Evolutionary conservation across 2,888 invertebrate genomes (phyloP), one percentile per base, ranked within the genome.

Genomic region (Lasioglossum pauxillum): DNA sequence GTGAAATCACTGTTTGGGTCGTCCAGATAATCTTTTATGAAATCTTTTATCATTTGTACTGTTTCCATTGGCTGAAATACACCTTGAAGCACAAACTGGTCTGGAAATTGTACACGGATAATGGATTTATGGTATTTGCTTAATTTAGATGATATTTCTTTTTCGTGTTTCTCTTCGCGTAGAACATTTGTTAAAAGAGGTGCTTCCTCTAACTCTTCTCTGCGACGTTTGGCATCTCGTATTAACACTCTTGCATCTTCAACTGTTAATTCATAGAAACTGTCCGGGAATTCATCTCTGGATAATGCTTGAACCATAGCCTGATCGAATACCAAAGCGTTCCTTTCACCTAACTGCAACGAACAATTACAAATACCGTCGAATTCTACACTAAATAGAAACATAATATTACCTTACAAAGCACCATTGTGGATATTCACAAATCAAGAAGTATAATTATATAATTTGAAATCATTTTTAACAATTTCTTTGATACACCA

Each of bases 81-180:
- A 19, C 98, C 99, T 95, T 99, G 99, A 41, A 99, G 96, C 67
- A 99, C 98, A 72, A 97, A 96, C 78, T 97, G 96, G 95, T 98
- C 97, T 4, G 98, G 98, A 95, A 99, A 99, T 93, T 98, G 97
- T 87, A 99, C 96, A 80, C 99, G 96, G 73, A 99, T 97, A 16
- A 98, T 97, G 75, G 97, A 97, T 93, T 97, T 96, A 91, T 97
- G 97, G 95, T 98, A 98, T 89, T 96, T 96, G 79, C 96, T 96
- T 49, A 97, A 95, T 92, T 96, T 96, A 77, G 95, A 95, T 77
- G 97, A 94, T 87, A 96, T 95, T 85, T 95, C 95, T 91, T 96
- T 96, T 57, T 96, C 95, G 75, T 96, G 96, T 91, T 97, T 96
- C 46, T 97, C 93, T 88, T 97, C 96, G 72, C 97, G 96, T 92